Evolutionary conservation across 2,113 vertebrate genomes (phyloP).

Genomic region (Oreochromis aureus): DNA sequence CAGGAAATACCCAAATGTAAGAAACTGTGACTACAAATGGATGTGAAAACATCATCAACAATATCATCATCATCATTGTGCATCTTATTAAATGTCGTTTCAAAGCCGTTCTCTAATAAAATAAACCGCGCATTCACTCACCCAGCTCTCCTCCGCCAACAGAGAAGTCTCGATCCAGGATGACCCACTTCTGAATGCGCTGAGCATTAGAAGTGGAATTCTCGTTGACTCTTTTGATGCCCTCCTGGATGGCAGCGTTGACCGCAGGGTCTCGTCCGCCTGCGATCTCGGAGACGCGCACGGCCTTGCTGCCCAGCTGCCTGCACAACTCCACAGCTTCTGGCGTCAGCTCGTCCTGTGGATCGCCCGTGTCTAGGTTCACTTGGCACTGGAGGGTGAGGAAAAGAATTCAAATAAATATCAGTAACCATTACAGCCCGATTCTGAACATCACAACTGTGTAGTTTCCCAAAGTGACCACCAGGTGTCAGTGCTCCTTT

Average conservation of each 20-base stretch:
- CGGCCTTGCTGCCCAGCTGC: slow-evolving; percentile 78
- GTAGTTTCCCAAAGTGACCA: slow-evolving; percentile 7
- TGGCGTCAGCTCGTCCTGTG: slow-evolving; percentile 72
- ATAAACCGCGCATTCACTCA: slow-evolving; percentile 41
- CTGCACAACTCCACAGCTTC: slow-evolving; percentile 77
- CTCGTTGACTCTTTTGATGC: slow-evolving; percentile 77
- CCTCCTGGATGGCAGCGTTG: slow-evolving; percentile 79
- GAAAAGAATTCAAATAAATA: accelerated
- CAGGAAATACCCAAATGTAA: background rate
- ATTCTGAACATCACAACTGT: background rate
- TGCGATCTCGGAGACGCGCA: slow-evolving; percentile 74
- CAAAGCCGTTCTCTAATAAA: accelerated
- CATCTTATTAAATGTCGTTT: background rate
- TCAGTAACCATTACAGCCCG: background rate
- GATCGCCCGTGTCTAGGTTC: slow-evolving; percentile 62
- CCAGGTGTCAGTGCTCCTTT: slow-evolving; percentile 29
- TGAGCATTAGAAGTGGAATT: slow-evolving; percentile 79
- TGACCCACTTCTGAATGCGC: slow-evolving; percentile 84
- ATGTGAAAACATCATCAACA: background rate
- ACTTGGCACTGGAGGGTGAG: slow-evolving; percentile 68
- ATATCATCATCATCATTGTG: no score
- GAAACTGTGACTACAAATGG: background rate
- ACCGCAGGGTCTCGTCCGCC: slow-evolving; percentile 66
- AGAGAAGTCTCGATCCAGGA: slow-evolving; percentile 87
- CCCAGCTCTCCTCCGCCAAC: slow-evolving; percentile 82